phyloP scores from a whole-genome alignment of 1,140 invertebrate species.

The Himalopsyche phryganea region DNA sequence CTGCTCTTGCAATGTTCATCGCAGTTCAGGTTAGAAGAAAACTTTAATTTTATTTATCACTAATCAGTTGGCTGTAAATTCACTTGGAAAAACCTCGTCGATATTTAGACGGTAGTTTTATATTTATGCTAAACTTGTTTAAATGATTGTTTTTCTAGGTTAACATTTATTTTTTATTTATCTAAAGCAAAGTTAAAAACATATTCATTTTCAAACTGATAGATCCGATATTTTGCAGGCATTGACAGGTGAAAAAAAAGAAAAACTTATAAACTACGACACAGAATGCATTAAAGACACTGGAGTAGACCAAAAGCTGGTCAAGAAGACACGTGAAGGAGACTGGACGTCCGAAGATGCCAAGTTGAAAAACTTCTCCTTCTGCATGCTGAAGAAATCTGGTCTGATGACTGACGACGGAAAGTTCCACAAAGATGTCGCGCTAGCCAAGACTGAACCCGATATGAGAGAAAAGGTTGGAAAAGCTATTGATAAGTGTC shows the following conservation, averaged over 20 bases:
- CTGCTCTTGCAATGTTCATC: constrained; percentile 7
- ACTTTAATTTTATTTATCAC: no score
- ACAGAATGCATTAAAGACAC: constrained; percentile 18
- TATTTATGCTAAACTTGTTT: no score
- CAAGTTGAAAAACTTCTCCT: constrained; percentile 16
- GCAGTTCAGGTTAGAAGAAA: constrained; percentile 13
- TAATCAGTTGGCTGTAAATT: no score
- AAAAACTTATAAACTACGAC: constrained; percentile 18
- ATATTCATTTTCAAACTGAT: no score
- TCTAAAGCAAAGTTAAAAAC: no score
- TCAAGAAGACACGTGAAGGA: constrained; percentile 21
- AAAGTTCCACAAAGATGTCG: constrained; percentile 27
- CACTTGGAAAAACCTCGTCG: no score
- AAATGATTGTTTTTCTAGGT: no score
- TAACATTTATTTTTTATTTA: neutral
- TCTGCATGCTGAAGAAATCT: constrained; percentile 27
- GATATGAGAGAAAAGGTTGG: neutral
- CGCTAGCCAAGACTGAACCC: constrained; percentile 1
- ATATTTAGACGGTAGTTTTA: no score
- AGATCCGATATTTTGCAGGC: constrained; percentile 24
- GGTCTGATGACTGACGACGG: constrained; percentile 22
- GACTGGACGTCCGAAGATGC: constrained; percentile 15
- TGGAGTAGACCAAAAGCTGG: constrained; percentile 16
- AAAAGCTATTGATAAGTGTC: constrained; percentile 17
- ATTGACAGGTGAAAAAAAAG: constrained; percentile 23